Percentiles rank a stretch among this genome's conserved stretches.
Evolutionary conservation across 2,797 vertebrate species (phyloP).

Genomic region (Todus mexicanus): DNA sequence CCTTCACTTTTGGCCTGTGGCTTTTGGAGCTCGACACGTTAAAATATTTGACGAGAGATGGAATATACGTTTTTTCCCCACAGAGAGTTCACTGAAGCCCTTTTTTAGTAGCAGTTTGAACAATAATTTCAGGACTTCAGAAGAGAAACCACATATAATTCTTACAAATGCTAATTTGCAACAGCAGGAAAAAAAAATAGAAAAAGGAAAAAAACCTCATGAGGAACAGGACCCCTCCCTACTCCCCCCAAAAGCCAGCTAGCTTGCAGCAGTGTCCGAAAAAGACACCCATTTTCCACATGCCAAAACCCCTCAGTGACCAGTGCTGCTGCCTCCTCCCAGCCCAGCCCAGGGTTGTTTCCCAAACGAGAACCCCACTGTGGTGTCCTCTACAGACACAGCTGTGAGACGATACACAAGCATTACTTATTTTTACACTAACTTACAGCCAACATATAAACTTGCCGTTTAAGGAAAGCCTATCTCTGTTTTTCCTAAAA

Average conservation of each 20-base stretch:
- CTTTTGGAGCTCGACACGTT: not conserved
- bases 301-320: not conserved
- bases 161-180: not conserved
- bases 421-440: not conserved
- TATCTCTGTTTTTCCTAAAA: not conserved
- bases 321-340: not conserved
- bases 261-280: not conserved
- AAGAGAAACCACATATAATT: not conserved
- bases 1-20: not conserved
- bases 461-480: not conserved
- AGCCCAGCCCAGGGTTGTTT: not conserved
- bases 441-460: not conserved
- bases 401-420: not conserved
- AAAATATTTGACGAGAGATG: not conserved
- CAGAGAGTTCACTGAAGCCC: not conserved
- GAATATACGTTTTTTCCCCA: not conserved
- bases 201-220: too few relatives aligned
- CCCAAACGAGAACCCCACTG: not conserved
- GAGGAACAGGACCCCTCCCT: not conserved
- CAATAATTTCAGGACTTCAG: not conserved
- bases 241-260: not conserved
- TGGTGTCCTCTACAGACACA: not conserved
- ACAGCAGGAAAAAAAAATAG: not conserved
- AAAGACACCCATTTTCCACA: not conserved
- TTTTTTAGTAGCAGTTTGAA: constrained; percentile 11